Evolutionary conservation across 2,888 invertebrate species (phyloP), one percentile per base, ranked within the genome.

Genomic region (Synanthedon andrenaeformis): DNA sequence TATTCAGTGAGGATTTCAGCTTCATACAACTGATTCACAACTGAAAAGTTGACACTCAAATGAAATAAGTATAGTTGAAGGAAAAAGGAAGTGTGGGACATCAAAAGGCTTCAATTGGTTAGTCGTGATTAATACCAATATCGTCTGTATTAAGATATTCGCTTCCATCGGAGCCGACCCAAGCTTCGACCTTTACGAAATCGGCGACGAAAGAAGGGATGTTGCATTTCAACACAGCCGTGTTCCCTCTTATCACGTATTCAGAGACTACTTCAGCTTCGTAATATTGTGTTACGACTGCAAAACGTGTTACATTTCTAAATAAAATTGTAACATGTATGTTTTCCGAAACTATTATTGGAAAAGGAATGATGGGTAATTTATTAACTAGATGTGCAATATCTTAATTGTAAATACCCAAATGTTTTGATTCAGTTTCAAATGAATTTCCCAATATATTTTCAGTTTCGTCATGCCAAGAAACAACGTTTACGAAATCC

Each of bases 171-270:
- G 90, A 90, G 67, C 89, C 88, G 59, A 90, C 82, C 96, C 96
- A 96, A 59, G 94, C 92, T 74, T 94, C 93, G 53, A 97, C 96
- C 75, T 92, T 92, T 53, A 97, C 94, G 82, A 96, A 97, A 88
- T 97, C 96, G 50, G 94, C 93, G 56, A 96, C 95, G 79, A 96
- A 96, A 60, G 94, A 94, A 35, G 96, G 96, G 68, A 96, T 95
- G 70, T 94, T 95, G 85, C 96, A 96, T 80, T 95, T 95, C 51
- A 96, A 85, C 55, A 96, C 93, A 11, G 95, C 96, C 41, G 94
- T 92, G 76, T 96, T 96, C 53, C 96, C 95, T 63, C 93, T 91
- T 66, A 96, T 96, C 49, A 96, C 95, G 82, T 96, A 95, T 76
- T 96, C 96, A 59, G 95, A 95, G 62, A 95, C 94, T 63, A 94